Evolutionary conservation across 2,113 vertebrate species (phyloP), one percentile per base, ranked within the genome.

Genomic region (Hemichromis elongatus): DNA sequence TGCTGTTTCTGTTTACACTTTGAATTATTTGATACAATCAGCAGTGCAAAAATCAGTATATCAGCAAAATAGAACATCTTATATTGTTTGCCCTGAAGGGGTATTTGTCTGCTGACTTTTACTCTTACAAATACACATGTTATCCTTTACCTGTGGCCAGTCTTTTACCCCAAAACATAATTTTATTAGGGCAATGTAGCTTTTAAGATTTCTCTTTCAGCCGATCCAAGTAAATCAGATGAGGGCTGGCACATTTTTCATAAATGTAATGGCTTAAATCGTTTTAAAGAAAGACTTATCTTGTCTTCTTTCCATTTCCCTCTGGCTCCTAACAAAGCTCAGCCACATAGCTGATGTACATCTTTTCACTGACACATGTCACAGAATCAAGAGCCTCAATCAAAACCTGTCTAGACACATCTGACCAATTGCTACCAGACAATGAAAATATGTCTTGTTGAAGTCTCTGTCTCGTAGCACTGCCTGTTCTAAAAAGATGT

Each of bases 311-410:
- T 4, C 21, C 68, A 2, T 53, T 75, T 80, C 13, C 9, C 53
- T 16, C 35, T n/a, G 57, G 16, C 53, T 78, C 11, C 57, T 82
- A 37, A 63, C 59, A 75, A 85, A 70, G 37, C 24, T 18, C 68
- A 77, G 70, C 35, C 75, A 78, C 37, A 80, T 33, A 37, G 77
- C 61, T 59, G 45, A 86, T 70, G 18, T 57, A 70, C 21, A 80
- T 75, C 42, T 70, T 89, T 89, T 80, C 37, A 73, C 54, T 57
- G 53, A 73, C 55, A 77, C 52, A 77, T 83, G 77, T 84, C 81
- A 86, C 35, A 54, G 73, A 82, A 52, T 53, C 11, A 8, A 56
- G 56, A 77, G 57, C 83, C 42, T 84, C 89, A 66, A 57, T 85
- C 70, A 84, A 56, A 84, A 52, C 85, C 80, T 78, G 77, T 73